Percentiles rank a stretch among this genome's conserved stretches.
Evolutionary conservation across 1,140 invertebrate genomes (phyloP).

Genomic region (Drosophila melanogaster): Release_6_plus_ISO1_MT NT_033779.5:542501-543000

Average conservation of each 20-base stretch:
- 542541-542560: conserved; percentile 8
- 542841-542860: not conserved
- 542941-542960: conserved; percentile 25
- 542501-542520: conserved; percentile 38
- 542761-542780: too few species aligned
- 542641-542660: not conserved
- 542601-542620: not conserved
- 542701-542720: too few species aligned
- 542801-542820: conserved; percentile 11
- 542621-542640: not conserved
- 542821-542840: not conserved
- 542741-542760: not conserved
- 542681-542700: too few species aligned
- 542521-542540: conserved; percentile 39
- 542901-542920: conserved; percentile 32
- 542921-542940: conserved; percentile 19
- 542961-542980: conserved; percentile 33
- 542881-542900: conserved; percentile 31
- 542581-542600: not conserved
- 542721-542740: too few species aligned
- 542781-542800: not conserved
- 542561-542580: not conserved
- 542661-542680: too few species aligned
- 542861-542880: not conserved
- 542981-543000: conserved; percentile 47